phyloP scores from a whole-genome alignment of 2,797 vertebrate genomes.

The Orestias chungarensis region DNA sequence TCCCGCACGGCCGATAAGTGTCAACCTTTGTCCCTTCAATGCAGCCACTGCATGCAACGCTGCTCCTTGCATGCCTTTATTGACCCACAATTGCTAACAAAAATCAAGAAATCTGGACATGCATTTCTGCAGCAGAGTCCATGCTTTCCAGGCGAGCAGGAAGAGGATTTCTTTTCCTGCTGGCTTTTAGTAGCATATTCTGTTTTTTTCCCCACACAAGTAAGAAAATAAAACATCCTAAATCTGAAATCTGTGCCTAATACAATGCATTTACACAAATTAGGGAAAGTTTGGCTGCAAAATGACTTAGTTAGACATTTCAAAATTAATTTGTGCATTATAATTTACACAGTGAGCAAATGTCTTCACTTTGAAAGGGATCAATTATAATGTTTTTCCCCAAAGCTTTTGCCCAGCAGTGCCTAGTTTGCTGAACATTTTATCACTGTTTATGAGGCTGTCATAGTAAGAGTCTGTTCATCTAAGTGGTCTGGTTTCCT shows the following conservation, averaged over 20 bases:
- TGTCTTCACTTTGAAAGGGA: not conserved
- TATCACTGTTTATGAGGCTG: not conserved
- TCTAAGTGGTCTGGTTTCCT: not conserved
- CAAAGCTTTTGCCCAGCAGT: not conserved
- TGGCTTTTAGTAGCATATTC: not conserved
- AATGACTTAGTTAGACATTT: not conserved
- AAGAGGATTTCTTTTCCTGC: not conserved
- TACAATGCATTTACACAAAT: not conserved
- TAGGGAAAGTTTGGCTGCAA: not conserved
- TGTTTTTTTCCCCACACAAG: not conserved
- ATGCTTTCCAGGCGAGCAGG: slow-evolving; percentile 1
- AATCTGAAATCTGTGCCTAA: not conserved
- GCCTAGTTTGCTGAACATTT: not conserved
- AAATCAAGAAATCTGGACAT: slow-evolving; percentile 33
- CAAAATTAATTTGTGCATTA: not conserved
- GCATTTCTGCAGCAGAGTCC: slow-evolving; percentile 15
- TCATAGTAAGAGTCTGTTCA: not conserved
- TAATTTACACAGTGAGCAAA: not conserved
- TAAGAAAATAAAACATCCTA: not conserved
- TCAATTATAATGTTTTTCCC: not conserved
- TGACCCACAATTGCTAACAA: slow-evolving; percentile 45
- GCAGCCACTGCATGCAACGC: slow-evolving; percentile 51
- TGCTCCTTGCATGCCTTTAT: slow-evolving; percentile 44
- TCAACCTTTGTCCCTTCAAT: slow-evolving; percentile 77
- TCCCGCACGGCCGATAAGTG: slow-evolving; percentile 68